Percentiles rank a stretch among this genome's conserved stretches.
phyloP scores from a whole-genome alignment of 2,113 vertebrate species.

The Oryzias curvinotus region DNA sequence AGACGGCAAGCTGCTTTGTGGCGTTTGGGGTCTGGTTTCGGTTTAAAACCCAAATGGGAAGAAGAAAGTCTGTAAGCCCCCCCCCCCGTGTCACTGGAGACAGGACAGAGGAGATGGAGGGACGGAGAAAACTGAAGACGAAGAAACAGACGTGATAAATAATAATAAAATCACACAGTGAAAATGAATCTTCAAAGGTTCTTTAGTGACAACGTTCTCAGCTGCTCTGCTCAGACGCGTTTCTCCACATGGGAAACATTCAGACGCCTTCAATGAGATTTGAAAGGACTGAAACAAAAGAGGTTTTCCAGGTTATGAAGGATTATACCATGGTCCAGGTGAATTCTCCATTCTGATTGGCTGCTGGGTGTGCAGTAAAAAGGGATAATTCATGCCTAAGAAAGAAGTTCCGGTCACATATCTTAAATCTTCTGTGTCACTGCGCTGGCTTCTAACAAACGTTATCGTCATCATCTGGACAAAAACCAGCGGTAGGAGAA shows the following conservation, averaged over 20 bases:
- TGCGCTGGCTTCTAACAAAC: too few relatives aligned
- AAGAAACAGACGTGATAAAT: conserved; percentile 13
- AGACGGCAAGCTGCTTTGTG: conserved; percentile 42
- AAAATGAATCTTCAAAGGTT: conserved; percentile 32
- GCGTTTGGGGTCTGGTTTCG: conserved; percentile 63
- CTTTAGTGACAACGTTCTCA: conserved; percentile 34
- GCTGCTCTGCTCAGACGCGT: conserved; percentile 30
- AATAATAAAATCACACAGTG: conserved; percentile 33
- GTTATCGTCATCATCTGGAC: too few relatives aligned
- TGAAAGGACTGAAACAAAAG: too few relatives aligned
- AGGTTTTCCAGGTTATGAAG: too few relatives aligned
- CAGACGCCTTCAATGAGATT: conserved; percentile 24
- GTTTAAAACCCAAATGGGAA: conserved; percentile 49
- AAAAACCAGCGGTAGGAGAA: too few relatives aligned
- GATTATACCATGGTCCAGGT: too few relatives aligned
- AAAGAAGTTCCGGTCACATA: too few relatives aligned
- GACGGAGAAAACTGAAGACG: conserved; percentile 4
- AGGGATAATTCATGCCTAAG: too few relatives aligned
- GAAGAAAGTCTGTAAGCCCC: conserved; percentile 63
- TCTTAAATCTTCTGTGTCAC: too few relatives aligned
- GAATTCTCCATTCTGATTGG: too few relatives aligned
- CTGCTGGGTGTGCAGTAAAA: too few relatives aligned
- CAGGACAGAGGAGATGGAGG: conserved; percentile 26
- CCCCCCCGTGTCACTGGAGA: conserved; percentile 54
- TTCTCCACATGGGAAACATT: conserved; percentile 29